These are phyloP conservation scores for Scaptomyza reducta DNA, from an alignment of 2,888 invertebrate genomes.

Conservation along the genomic window DNA sequence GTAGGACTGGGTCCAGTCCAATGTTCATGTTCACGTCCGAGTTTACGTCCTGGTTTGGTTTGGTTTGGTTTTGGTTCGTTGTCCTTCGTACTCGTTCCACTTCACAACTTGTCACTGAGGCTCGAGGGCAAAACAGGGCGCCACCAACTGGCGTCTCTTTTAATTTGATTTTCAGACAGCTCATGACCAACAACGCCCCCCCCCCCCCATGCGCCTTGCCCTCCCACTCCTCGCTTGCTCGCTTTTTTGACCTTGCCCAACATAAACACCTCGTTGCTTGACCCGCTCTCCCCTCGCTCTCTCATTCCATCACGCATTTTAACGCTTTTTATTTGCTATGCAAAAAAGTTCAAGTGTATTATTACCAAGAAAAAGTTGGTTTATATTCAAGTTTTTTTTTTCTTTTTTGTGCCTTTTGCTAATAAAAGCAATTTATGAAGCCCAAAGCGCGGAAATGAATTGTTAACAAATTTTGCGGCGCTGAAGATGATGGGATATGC, in stretches of 20 bases:
- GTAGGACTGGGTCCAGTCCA: slow-evolving; percentile 11
- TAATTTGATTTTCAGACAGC: slow-evolving; percentile 74
- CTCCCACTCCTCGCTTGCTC: neutral
- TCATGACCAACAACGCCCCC: slow-evolving; percentile 3
- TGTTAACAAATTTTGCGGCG: slow-evolving; percentile 74
- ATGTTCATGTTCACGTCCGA: slow-evolving; percentile 3
- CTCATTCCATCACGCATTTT: slow-evolving; percentile 50
- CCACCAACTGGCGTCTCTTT: slow-evolving; percentile 62
- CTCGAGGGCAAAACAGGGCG: slow-evolving; percentile 62
- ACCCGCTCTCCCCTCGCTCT: neutral
- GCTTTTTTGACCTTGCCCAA: slow-evolving; percentile 5
- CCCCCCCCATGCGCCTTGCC: neutral
- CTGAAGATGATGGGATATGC: slow-evolving; percentile 25
- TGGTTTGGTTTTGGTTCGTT: neutral
- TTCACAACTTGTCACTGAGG: slow-evolving; percentile 79
- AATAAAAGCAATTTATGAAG: slow-evolving; percentile 80
- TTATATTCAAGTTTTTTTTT: slow-evolving; percentile 45
- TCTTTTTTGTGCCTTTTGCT: slow-evolving; percentile 56
- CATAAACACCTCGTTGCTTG: neutral
- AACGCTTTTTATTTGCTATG: slow-evolving; percentile 77
- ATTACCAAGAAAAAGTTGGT: slow-evolving; percentile 61
- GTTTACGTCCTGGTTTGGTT: slow-evolving; percentile 12
- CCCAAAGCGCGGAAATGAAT: slow-evolving; percentile 79
- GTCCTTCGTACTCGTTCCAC: slow-evolving; percentile 28
- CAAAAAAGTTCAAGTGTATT: slow-evolving; percentile 77